phyloP scores from a whole-genome alignment of 2,888 invertebrate genomes.

The Baccha elongata region DNA sequence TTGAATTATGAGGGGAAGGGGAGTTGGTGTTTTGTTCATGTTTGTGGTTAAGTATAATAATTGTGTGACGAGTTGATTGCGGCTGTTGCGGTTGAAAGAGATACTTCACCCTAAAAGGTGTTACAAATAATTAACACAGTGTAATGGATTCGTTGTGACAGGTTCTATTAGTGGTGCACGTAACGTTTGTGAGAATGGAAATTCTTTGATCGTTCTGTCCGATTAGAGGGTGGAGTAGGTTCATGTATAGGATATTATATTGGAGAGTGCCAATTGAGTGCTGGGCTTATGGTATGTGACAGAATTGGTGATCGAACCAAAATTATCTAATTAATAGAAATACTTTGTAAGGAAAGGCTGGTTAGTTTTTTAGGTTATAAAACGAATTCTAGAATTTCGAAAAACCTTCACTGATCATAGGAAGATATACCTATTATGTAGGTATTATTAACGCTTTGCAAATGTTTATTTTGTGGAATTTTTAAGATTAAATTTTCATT shows the following conservation, averaged over 20 bases:
- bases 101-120: constrained; percentile 73
- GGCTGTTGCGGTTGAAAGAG: constrained; percentile 61
- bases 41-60: constrained; percentile 55
- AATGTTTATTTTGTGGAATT: no score
- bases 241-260: background rate
- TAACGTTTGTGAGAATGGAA: constrained; percentile 58
- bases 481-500: no score
- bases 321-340: constrained; percentile 25
- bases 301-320: constrained; percentile 8
- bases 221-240: constrained; percentile 65
- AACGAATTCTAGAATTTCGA: no score
- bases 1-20: background rate
- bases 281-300: constrained; percentile 58
- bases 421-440: no score
- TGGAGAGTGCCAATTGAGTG: constrained; percentile 20
- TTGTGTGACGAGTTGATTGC: constrained; percentile 66
- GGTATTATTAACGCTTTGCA: no score
- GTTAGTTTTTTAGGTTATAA: background rate
- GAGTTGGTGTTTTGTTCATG: constrained; percentile 34
- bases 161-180: constrained; percentile 58
- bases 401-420: no score
- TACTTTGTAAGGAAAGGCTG: constrained; percentile 1
- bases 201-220: constrained; percentile 56
- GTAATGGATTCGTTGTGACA: constrained; percentile 68
- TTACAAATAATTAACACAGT: constrained; percentile 70